Conservation (phyloP, 1,140 invertebrate genomes). For the Stratiolaelaps scimitus region DNA sequence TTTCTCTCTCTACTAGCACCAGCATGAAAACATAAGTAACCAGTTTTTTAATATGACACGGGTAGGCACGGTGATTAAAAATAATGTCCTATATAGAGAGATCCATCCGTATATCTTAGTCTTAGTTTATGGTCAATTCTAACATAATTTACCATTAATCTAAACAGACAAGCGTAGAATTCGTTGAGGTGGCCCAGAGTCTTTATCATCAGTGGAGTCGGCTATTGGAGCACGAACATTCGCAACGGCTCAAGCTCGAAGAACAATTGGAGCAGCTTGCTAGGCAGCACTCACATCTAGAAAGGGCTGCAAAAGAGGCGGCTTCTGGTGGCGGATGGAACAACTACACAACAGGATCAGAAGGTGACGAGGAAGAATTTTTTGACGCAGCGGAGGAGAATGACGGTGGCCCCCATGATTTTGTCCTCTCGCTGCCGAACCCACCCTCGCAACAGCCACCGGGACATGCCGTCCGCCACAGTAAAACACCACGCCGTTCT, state of each 20-base stretch:
- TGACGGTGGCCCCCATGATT: constrained; percentile 39
- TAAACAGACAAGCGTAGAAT: constrained; percentile 72
- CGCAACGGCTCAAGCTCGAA: constrained; percentile 81
- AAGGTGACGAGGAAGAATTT: constrained; percentile 85
- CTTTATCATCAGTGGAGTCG: constrained; percentile 80
- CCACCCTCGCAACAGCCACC: neutral
- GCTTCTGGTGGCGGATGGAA: constrained; percentile 31
- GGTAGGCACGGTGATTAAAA: too few relatives aligned
- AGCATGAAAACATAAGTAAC: too few relatives aligned
- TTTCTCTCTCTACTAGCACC: too few relatives aligned
- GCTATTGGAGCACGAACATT: constrained; percentile 80
- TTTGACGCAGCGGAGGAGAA: constrained; percentile 60
- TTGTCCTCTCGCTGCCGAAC: constrained; percentile 42
- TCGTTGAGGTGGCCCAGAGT: constrained; percentile 66
- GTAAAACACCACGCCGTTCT: constrained; percentile 36
- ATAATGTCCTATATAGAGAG: too few relatives aligned
- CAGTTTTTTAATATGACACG: too few relatives aligned
- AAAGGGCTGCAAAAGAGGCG: constrained; percentile 53
- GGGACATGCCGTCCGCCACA: constrained; percentile 25
- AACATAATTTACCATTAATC: constrained; percentile 28
- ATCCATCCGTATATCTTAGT: neutral
- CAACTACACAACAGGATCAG: constrained; percentile 47
- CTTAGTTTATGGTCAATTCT: neutral
- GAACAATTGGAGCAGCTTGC: constrained; percentile 95
- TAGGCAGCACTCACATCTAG: constrained; percentile 82